phyloP scores from a whole-genome alignment of 2,888 invertebrate genomes.

The Therioaphis trifolii region DNA sequence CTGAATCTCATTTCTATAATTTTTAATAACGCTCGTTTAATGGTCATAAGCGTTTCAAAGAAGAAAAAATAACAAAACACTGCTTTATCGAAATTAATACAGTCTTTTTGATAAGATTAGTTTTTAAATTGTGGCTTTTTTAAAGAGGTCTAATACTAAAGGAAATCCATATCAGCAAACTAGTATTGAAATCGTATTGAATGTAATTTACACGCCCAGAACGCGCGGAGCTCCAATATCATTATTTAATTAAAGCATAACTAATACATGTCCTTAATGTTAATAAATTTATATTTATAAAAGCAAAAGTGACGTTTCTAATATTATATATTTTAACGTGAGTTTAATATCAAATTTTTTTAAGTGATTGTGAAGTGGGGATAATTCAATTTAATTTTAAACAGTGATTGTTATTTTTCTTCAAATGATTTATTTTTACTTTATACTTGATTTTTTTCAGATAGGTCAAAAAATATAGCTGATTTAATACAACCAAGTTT shows the following conservation, averaged over 20 bases:
- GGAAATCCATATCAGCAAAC: constrained; percentile 57
- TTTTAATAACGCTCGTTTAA: constrained; percentile 29
- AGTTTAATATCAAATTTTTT: constrained; percentile 7
- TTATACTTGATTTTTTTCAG: constrained; percentile 70
- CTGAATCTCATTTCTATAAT: neutral
- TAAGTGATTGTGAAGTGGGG: constrained; percentile 21
- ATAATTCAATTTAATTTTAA: constrained; percentile 22
- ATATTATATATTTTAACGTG: constrained; percentile 23
- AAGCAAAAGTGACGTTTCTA: constrained; percentile 9
- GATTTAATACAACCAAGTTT: constrained; percentile 99
- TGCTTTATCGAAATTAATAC: constrained; percentile 56
- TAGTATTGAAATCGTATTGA: constrained; percentile 54
- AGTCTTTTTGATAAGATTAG: constrained; percentile 59
- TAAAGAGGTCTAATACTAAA: constrained; percentile 54
- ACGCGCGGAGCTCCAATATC: neutral
- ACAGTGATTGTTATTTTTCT: neutral
- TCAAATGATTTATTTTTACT: neutral
- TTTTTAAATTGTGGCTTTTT: constrained; percentile 53
- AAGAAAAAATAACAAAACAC: constrained; percentile 44
- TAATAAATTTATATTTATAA: constrained; percentile 13
- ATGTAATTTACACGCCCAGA: constrained; percentile 57
- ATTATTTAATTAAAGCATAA: neutral
- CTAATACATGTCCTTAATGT: neutral
- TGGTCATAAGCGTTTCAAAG: constrained; percentile 25
- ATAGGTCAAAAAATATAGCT: constrained; percentile 86